Evolutionary conservation across 2,888 invertebrate species (phyloP).

Genomic region (Pyrgus malvae): DNA sequence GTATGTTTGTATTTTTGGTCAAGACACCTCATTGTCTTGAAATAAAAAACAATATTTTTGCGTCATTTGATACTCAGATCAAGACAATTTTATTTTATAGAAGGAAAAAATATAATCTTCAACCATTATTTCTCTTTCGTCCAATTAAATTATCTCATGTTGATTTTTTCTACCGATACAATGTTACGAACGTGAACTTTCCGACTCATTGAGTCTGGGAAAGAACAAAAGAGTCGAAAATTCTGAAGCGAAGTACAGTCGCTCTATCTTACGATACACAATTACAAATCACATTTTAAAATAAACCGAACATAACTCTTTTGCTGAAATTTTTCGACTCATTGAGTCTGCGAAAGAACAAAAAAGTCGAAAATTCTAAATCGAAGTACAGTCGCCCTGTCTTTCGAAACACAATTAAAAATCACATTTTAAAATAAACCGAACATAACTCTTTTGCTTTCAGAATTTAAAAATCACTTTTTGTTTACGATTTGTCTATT

Average conservation of each 20-base stretch:
- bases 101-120: too few relatives aligned
- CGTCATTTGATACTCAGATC: too few relatives aligned
- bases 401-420: neutral
- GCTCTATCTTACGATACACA: neutral
- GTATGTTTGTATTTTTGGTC: too few relatives aligned
- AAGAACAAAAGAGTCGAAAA: neutral
- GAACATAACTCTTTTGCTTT: slow-evolving; percentile 15
- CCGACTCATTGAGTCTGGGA: neutral
- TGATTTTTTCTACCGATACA: too few relatives aligned
- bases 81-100: too few relatives aligned
- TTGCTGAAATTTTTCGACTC: too few relatives aligned
- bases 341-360: neutral
- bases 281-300: slow-evolving; percentile 1
- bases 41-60: too few relatives aligned
- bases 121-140: too few relatives aligned
- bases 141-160: too few relatives aligned
- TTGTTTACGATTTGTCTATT: slow-evolving; percentile 43
- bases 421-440: slow-evolving; percentile 2
- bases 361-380: neutral
- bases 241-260: neutral
- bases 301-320: slow-evolving; percentile 1
- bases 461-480: slow-evolving; percentile 30
- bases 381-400: neutral
- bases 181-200: too few relatives aligned
- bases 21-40: too few relatives aligned